Evolutionary conservation across 1,140 invertebrate species (phyloP).

Genomic region (Pentalonia nigronervosa): DNA sequence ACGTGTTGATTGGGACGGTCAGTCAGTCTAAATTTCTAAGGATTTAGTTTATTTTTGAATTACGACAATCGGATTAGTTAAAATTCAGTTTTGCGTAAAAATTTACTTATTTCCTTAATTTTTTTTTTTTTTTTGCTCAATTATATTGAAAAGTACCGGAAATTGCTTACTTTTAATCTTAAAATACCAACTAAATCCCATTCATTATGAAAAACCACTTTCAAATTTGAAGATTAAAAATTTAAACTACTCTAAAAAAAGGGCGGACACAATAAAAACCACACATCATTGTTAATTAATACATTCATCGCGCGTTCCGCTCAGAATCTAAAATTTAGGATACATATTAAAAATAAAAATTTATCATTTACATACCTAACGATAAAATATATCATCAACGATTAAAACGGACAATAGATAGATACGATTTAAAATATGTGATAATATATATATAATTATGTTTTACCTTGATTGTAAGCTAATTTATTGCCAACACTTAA

Average conservation of each 20-base stretch:
- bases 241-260: too few relatives aligned
- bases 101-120: too few relatives aligned
- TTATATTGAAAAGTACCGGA: too few relatives aligned
- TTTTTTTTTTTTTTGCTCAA: not conserved
- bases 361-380: not conserved
- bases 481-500: not conserved
- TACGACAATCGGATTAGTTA: not conserved
- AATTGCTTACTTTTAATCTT: too few relatives aligned
- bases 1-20: too few relatives aligned
- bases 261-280: too few relatives aligned
- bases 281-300: not conserved
- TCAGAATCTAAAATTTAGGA: not conserved
- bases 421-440: not conserved
- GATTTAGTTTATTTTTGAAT: too few relatives aligned
- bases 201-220: too few relatives aligned
- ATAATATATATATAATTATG: not conserved
- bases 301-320: not conserved
- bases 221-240: too few relatives aligned
- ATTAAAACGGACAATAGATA: not conserved
- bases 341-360: not conserved
- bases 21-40: too few relatives aligned
- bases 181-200: too few relatives aligned
- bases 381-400: not conserved
- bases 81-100: not conserved
- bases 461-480: not conserved